Percentiles rank a stretch among this genome's conserved stretches.
Evolutionary conservation across 1,140 invertebrate genomes (phyloP).

Genomic region (Drosophila repletoides): DNA sequence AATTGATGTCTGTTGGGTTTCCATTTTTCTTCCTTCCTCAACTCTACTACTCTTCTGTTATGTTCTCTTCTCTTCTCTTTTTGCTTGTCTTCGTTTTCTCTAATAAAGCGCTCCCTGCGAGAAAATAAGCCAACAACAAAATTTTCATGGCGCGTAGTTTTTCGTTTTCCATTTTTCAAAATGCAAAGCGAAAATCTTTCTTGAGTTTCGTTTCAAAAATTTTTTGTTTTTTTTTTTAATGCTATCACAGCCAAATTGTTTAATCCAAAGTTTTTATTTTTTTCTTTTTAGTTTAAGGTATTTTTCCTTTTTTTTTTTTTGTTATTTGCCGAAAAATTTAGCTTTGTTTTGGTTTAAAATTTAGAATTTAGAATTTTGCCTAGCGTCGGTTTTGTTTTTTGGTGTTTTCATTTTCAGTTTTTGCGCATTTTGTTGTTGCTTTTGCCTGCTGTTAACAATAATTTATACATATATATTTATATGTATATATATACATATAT

Average conservation of each 20-base stretch:
- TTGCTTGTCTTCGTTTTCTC: conserved; percentile 25
- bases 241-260: conserved; percentile 83
- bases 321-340: conserved; percentile 44
- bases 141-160: conserved; percentile 40
- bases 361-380: conserved; percentile 82
- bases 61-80: not conserved
- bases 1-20: conserved; percentile 67
- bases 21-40: conserved; percentile 8
- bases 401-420: conserved; percentile 1
- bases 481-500: too few species aligned
- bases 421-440: conserved; percentile 63
- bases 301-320: conserved; percentile 19
- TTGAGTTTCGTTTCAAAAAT: conserved; percentile 15
- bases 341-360: conserved; percentile 64
- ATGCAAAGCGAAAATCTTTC: conserved; percentile 47
- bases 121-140: conserved; percentile 76
- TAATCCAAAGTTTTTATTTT: conserved; percentile 78
- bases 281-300: conserved; percentile 34
- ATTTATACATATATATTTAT: too few species aligned
- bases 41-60: not conserved
- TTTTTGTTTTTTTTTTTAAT: conserved; percentile 54
- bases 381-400: conserved; percentile 56
- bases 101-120: conserved; percentile 68
- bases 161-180: conserved; percentile 38
- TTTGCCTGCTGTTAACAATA: conserved; percentile 6